These are phyloP conservation scores for Drosophila pseudoananassae DNA, from an alignment of 1,140 invertebrate genomes.

Conservation along the genomic window DNA sequence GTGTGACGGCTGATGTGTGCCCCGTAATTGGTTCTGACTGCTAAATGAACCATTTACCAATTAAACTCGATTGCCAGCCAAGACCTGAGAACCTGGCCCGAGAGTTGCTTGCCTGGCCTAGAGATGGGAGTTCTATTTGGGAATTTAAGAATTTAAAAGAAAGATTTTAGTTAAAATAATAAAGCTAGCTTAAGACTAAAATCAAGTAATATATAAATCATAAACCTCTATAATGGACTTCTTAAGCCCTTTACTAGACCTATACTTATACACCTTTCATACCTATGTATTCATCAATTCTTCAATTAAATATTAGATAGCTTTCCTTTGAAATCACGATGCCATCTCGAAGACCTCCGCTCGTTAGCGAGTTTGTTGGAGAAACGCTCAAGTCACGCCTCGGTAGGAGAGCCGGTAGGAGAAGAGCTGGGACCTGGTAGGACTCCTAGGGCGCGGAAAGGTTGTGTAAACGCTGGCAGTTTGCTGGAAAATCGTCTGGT, in stretches of 20 bases:
- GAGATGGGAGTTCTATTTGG: neutral
- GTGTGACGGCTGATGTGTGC: slow-evolving; percentile 9
- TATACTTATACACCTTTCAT: too few species aligned
- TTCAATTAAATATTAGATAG: too few species aligned
- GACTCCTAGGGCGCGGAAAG: slow-evolving; percentile 7
- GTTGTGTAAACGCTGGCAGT: slow-evolving; percentile 48
- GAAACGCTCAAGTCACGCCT: slow-evolving; percentile 74
- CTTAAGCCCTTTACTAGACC: too few species aligned
- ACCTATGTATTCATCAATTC: too few species aligned
- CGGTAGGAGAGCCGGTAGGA: neutral
- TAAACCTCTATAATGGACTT: too few species aligned
- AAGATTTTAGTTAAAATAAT: too few species aligned
- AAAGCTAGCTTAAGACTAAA: too few species aligned
- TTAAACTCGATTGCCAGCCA: slow-evolving; percentile 72
- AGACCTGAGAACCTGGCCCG: slow-evolving; percentile 13
- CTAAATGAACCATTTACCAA: slow-evolving; percentile 83
- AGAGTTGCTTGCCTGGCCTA: slow-evolving; percentile 1
- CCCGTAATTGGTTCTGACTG: slow-evolving; percentile 78
- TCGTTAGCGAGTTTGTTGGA: slow-evolving; percentile 63
- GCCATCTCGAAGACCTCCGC: slow-evolving; percentile 26
- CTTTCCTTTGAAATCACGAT: slow-evolving; percentile 7
- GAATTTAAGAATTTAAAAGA: too few species aligned
- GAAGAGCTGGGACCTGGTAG: neutral
- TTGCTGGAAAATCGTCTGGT: slow-evolving; percentile 35
- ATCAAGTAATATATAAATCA: too few species aligned